A percentile compares a stretch with the other conserved stretches of the same genome.
Conservation (phyloP, 2,797 vertebrate genomes). For the Pogoniulus pusillus region DNA sequence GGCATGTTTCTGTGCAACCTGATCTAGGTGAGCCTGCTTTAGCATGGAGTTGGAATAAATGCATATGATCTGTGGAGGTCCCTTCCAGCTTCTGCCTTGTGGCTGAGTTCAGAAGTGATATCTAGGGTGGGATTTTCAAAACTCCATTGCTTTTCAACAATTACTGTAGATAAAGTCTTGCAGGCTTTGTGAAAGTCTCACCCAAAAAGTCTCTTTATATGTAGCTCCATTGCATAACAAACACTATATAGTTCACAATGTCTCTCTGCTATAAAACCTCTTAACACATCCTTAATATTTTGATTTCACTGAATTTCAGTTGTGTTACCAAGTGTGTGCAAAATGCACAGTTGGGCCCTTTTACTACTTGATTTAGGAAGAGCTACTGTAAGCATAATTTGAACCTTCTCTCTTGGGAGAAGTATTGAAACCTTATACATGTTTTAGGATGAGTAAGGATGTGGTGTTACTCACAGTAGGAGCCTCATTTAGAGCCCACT, state of each 20-base stretch:
- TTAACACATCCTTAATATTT: not conserved
- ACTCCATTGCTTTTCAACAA: not conserved
- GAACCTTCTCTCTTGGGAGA: constrained; percentile 18
- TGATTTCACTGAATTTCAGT: not conserved
- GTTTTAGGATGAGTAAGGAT: constrained; percentile 23
- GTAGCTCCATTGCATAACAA: not conserved
- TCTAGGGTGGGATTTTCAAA: not conserved
- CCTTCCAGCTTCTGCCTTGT: not conserved
- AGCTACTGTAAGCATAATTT: constrained; percentile 36
- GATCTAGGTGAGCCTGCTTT: too few relatives aligned
- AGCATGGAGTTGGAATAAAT: too few relatives aligned
- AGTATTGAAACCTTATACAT: constrained; percentile 1
- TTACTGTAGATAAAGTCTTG: not conserved
- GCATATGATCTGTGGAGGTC: too few relatives aligned
- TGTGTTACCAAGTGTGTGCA: not conserved
- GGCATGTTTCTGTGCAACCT: too few relatives aligned
- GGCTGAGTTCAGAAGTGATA: not conserved
- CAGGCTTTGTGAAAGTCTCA: not conserved
- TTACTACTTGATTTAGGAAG: constrained; percentile 8
- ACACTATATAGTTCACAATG: not conserved
- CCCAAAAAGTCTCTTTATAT: not conserved
- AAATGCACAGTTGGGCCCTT: not conserved
- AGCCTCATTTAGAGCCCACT: not conserved
- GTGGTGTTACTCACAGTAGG: not conserved
- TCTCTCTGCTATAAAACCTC: not conserved